phyloP scores from a whole-genome alignment of 2,797 vertebrate species.

The Alosa sapidissima region DNA sequence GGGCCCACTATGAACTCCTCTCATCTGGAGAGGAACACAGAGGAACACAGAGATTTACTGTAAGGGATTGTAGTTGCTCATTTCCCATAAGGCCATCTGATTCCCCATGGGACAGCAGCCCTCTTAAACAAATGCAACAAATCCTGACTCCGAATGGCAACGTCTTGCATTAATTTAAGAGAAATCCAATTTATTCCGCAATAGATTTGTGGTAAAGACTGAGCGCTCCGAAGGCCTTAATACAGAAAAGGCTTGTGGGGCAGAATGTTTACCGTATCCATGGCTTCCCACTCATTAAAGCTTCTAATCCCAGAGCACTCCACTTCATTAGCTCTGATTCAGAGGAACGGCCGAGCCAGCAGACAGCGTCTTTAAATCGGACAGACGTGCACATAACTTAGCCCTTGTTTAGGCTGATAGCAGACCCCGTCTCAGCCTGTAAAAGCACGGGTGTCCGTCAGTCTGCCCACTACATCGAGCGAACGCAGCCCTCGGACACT shows the following conservation, averaged over 20 bases:
- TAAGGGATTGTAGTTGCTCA: neutral
- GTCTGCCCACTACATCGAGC: too few species aligned
- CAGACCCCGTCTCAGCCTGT: too few species aligned
- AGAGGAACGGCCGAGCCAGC: neutral
- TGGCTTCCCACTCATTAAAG: neutral
- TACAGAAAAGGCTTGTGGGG: neutral
- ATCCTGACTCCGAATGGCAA: neutral
- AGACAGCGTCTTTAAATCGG: neutral
- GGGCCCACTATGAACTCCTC: neutral
- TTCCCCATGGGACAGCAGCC: neutral
- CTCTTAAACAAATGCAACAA: constrained; percentile 1
- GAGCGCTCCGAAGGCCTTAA: neutral
- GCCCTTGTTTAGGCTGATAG: too few species aligned
- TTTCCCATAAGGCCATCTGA: neutral
- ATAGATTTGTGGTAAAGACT: constrained; percentile 27
- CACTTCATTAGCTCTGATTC: neutral
- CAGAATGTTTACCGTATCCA: neutral
- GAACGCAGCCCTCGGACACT: neutral
- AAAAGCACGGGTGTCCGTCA: neutral
- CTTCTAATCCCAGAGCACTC: constrained; percentile 1
- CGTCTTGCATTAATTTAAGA: constrained; percentile 7
- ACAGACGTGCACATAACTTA: neutral
- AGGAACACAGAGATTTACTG: neutral
- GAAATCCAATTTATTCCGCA: constrained; percentile 32
- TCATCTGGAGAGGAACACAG: neutral